Conservation (phyloP, 2,797 vertebrate species). For the Labroides dimidiatus region DNA sequence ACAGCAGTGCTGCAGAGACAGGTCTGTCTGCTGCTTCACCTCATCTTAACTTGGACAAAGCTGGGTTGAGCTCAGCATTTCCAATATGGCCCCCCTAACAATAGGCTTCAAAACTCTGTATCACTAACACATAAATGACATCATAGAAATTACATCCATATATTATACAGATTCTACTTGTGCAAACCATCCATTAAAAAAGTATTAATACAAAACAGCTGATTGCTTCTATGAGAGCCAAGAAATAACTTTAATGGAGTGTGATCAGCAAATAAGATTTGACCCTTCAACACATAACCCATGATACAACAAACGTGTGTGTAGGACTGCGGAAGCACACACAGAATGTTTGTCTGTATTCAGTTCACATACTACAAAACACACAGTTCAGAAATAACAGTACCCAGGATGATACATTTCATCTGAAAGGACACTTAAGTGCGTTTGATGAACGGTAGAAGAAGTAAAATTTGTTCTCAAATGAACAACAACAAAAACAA, state of each 20-base stretch:
- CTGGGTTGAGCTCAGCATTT: no score
- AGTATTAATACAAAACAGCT: background rate
- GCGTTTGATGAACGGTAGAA: conserved; percentile 6
- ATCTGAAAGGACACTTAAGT: conserved; percentile 49
- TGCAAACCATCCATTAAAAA: background rate
- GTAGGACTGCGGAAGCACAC: background rate
- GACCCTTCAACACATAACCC: conserved; percentile 21
- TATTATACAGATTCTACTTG: background rate
- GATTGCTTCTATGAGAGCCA: conserved; percentile 7
- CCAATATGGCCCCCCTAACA: no score
- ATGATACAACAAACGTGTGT: conserved; percentile 7
- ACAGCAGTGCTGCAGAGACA: no score
- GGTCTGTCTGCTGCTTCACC: no score
- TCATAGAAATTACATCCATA: no score
- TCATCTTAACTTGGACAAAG: no score
- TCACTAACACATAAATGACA: no score
- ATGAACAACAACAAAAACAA: background rate
- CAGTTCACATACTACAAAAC: background rate
- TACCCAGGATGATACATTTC: conserved; percentile 20
- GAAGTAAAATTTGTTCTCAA: background rate
- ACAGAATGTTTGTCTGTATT: background rate
- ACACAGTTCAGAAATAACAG: conserved; percentile 27
- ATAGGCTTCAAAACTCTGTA: no score
- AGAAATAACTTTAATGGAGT: conserved; percentile 63
- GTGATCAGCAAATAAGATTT: conserved; percentile 29